These are phyloP conservation scores for Beris morrisii DNA, from an alignment of 2,888 invertebrate species.

Conservation along the genomic window DNA sequence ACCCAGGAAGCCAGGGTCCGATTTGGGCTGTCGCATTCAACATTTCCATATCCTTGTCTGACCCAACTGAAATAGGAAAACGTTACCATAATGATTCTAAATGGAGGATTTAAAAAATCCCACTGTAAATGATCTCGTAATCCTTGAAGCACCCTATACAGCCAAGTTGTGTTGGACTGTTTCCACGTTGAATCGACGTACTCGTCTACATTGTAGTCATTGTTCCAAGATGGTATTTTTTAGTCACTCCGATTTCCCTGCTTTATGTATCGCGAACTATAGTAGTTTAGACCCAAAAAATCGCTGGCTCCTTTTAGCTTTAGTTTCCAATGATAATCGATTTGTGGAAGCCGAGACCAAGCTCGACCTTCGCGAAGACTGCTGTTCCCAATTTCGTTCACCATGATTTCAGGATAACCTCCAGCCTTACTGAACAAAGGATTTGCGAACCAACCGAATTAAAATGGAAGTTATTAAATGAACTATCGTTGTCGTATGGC, in stretches of 20 bases:
- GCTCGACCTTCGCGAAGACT: conserved; percentile 48
- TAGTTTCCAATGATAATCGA: conserved; percentile 41
- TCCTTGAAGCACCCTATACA: conserved; percentile 48
- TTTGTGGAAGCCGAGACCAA: conserved; percentile 45
- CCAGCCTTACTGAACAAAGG: conserved; percentile 48
- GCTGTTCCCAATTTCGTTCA: conserved; percentile 46
- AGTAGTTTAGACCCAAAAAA: conserved; percentile 49
- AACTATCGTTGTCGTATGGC: not conserved
- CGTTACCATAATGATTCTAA: conserved; percentile 44
- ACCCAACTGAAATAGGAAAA: conserved; percentile 55
- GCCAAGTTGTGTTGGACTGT: conserved; percentile 46
- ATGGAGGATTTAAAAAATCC: not conserved
- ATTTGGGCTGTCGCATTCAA: too few relatives aligned
- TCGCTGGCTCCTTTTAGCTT: conserved; percentile 45
- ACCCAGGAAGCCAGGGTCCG: too few relatives aligned
- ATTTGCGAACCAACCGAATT: conserved; percentile 52
- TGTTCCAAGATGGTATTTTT: conserved; percentile 57
- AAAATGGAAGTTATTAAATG: conserved; percentile 18
- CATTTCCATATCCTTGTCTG: conserved; percentile 60
- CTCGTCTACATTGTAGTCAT: conserved; percentile 53
- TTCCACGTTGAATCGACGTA: conserved; percentile 45
- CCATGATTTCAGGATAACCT: conserved; percentile 49
- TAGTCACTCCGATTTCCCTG: conserved; percentile 41
- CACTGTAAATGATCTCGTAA: conserved; percentile 42
- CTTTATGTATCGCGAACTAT: conserved; percentile 44